phyloP scores from a whole-genome alignment of 2,888 invertebrate genomes.

The Sclerodermus sp. region DNA sequence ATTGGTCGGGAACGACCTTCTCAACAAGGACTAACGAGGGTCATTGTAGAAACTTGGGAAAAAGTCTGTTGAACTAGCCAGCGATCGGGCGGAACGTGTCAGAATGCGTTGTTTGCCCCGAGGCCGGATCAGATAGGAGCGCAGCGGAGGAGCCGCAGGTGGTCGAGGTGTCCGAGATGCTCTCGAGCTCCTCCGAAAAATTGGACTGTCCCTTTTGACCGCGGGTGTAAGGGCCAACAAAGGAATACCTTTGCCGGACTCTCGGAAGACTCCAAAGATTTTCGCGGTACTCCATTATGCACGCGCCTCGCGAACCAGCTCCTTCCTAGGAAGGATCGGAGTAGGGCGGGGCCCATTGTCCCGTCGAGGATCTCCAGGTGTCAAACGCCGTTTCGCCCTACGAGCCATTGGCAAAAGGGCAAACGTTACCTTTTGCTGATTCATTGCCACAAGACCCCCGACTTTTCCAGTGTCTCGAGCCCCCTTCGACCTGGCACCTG shows the following conservation, averaged over 20 bases:
- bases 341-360: conserved; percentile 14
- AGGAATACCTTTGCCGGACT: conserved; percentile 30
- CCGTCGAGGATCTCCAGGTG: conserved; percentile 27
- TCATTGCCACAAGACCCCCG: no score
- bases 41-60: not conserved
- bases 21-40: no score
- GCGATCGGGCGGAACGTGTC: no score
- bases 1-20: no score
- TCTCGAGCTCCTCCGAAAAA: conserved; percentile 17
- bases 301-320: conserved; percentile 25
- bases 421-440: no score
- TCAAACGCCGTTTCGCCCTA: conserved; percentile 30
- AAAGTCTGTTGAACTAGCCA: not conserved
- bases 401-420: conserved; percentile 8
- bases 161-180: conserved; percentile 15
- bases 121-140: no score
- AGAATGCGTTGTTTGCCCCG: conserved; percentile 12
- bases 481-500: no score
- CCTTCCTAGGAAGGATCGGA: conserved; percentile 12
- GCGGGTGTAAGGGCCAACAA: conserved; percentile 31
- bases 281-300: conserved; percentile 35
- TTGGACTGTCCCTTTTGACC: conserved; percentile 15
- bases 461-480: no score
- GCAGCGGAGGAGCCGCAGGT: conserved; percentile 13
- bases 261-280: conserved; percentile 14